Evolutionary conservation across 2,113 vertebrate genomes (phyloP), one percentile per base, ranked within the genome.

Genomic region (Cololabis saira): DNA sequence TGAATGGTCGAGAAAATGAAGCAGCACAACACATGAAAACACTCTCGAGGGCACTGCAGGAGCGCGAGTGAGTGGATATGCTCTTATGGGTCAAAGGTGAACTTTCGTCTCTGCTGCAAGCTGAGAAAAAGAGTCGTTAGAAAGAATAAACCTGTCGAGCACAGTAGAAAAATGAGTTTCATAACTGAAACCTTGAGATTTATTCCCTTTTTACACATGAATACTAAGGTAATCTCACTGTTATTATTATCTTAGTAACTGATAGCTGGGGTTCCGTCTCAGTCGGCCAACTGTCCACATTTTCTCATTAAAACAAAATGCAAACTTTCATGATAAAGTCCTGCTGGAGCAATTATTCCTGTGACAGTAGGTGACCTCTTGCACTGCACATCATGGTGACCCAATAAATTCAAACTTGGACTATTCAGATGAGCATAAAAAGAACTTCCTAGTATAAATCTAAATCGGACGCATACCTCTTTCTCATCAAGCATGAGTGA

Each of bases 401-500:
- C 76, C 50, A 62, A 55, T 71, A 58, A 15, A 17, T 74, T 66
- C 41, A 42, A 37, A 80, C 40, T 17, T 57, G 55, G 61, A 64
- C 44, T 61, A 58, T 82, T 78, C 65, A 72, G 74, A 84, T 70
- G 60, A 72, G 64, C 65, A 66, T 57, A 43, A 80, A 74, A 86
- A 14, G 2, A 30, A 65, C 62, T 56, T 78, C 54, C 76, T 85
- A 70, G 72, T 74, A 64, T 76, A 69, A 76, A 88, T 78, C 78
- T 84, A 82, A 85, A 86, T 71, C 64, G 57, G 57, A 72, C 78
- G 67, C 60, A 44, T 51, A 11, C 65, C 70, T 79, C 69, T 61
- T 68, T 76, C 75, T 81, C 81, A 81, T 83, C 78, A 82, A 52
- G 84, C 82, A 80, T 76, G 61, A 85, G 85, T 82, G 71, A 74